A percentile compares a stretch with the other conserved stretches of the same genome.
Evolutionary conservation across 2,888 invertebrate species (phyloP).

Genomic region (Dichetophora obliterata): DNA sequence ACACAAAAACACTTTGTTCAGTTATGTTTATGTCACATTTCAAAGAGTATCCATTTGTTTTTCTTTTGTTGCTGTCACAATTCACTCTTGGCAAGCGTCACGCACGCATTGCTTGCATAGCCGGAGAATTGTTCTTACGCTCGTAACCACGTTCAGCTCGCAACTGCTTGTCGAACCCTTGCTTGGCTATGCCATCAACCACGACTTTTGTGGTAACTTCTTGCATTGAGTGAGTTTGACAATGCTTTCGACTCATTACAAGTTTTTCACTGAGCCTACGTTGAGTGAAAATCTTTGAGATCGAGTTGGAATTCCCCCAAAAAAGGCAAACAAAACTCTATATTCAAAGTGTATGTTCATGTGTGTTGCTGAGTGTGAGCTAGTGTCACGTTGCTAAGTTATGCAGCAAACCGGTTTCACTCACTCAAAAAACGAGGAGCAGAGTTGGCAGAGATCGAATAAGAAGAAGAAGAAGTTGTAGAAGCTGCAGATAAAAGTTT

Average conservation of each 20-base stretch:
- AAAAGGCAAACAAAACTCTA: neutral
- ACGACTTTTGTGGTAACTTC: conserved; percentile 37
- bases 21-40: too few relatives aligned
- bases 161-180: conserved; percentile 56
- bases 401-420: conserved; percentile 34
- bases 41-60: conserved; percentile 7
- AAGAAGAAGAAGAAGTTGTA: neutral
- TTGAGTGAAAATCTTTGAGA: conserved; percentile 36
- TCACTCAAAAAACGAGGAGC: conserved; percentile 3
- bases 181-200: conserved; percentile 35
- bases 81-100: conserved; percentile 15
- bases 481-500: neutral
- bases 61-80: conserved; percentile 15
- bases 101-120: conserved; percentile 40
- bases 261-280: conserved; percentile 17
- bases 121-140: conserved; percentile 64
- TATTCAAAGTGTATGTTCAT: too few relatives aligned
- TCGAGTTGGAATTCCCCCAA: neutral
- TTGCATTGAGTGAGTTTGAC: conserved; percentile 38
- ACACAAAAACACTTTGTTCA: too few relatives aligned
- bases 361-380: neutral
- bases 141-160: conserved; percentile 61
- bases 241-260: conserved; percentile 45
- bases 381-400: conserved; percentile 1
- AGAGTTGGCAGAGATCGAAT: neutral